Base-by-base conservation (phyloP, 2,113 vertebrate species). In the Donacobius atricapilla region DNA sequence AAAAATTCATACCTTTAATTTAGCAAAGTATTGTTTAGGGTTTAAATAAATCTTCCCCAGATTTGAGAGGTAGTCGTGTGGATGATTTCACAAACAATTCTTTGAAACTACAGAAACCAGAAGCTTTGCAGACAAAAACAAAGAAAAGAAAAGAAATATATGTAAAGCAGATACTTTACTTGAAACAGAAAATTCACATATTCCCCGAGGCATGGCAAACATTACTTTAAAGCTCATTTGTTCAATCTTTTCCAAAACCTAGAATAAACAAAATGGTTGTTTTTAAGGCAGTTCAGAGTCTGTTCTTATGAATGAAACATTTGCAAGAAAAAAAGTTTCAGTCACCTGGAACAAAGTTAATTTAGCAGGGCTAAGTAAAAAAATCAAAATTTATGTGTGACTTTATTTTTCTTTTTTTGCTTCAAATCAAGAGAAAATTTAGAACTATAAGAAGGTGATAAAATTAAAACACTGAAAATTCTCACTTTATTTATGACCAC, bases 1-100 rank as follows among this genome's bases (percentile, higher is more conserved):
- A n/a, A 91, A 94, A 91, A 94, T 76, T 87, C 81, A 31, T 89
- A 45, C 37, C 28, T 94, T 79, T 95, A 94, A 94, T 95, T 85
- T 83, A 58, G 44, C 20, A 84, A 89, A 71, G 40, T 15, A 63
- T 78, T 94, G 44, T 84, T 93, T 47, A 47, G 15, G 18, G 9
- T 53, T 94, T 91, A 94, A 95, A 86, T 77, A 95, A 91, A 87
- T 65, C 50, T 72, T 89, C 20, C 13, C 25, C 21, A 76, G 65
- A 72, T 93, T 94, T 89, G 42, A 61, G 27, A 45, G 9, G 53
- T 42, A 76, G 57, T 58, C 3, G 0, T 65, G 83, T n/a, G 71
- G 66, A 92, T 89, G 63, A 93, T 85, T 82, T 89, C 87, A 80
- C 50, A 86, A 92, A 73, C 28, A 50, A 39, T 47, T 75, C 28